Evolutionary conservation across 2,797 vertebrate species (phyloP).

Genomic region (Onychomys leucogaster): DNA sequence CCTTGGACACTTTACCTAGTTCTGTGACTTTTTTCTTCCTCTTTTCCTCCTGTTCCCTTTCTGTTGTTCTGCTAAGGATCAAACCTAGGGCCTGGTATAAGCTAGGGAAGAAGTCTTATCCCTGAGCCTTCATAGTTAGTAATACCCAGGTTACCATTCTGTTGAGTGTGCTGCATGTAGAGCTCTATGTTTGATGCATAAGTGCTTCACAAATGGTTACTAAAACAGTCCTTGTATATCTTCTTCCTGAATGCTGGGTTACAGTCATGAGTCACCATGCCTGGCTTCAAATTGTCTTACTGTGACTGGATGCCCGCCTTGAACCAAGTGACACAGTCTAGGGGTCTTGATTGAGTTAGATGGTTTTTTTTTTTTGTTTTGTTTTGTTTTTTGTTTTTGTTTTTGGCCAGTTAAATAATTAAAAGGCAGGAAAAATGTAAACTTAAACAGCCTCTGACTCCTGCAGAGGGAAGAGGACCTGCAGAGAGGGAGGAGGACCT

Average conservation of each 20-base stretch:
- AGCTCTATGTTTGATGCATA: neutral
- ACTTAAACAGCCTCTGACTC: neutral
- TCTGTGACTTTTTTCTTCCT: neutral
- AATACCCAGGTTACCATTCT: slow-evolving; percentile 1
- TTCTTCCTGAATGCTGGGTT: neutral
- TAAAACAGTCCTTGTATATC: neutral
- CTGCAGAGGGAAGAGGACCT: neutral
- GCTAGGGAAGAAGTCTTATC: neutral
- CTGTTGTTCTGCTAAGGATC: neutral
- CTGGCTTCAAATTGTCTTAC: neutral
- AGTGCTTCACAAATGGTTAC: slow-evolving; percentile 2
- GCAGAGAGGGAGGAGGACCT: too few relatives aligned
- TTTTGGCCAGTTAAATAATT: neutral
- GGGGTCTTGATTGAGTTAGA: neutral
- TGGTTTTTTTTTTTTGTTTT: too few relatives aligned
- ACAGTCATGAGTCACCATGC: neutral
- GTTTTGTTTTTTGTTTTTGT: too few relatives aligned
- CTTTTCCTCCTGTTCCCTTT: neutral
- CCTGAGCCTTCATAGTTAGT: neutral
- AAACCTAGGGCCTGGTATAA: neutral
- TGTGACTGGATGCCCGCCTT: neutral
- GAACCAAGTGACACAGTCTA: neutral
- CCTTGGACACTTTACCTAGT: neutral
- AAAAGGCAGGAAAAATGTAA: neutral
- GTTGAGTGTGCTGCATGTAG: neutral